Evolutionary conservation across 2,113 vertebrate species (phyloP).

Genomic region (Myotis yumanensis): DNA sequence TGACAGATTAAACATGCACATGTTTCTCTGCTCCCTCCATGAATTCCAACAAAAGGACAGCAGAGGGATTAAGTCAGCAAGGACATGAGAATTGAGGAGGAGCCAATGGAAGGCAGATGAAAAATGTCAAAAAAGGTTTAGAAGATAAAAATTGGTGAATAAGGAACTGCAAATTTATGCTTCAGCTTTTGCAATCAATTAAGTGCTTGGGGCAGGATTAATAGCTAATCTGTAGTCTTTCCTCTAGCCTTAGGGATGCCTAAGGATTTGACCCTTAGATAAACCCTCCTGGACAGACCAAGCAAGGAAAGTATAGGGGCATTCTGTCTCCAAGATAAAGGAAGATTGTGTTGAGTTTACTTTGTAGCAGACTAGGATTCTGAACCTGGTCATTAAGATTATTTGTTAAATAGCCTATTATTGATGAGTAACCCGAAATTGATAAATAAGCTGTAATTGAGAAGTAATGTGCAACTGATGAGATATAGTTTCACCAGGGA

Average conservation of each 20-base stretch:
- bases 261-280: background rate
- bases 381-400: background rate
- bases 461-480: background rate
- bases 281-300: background rate
- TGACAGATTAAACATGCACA: background rate
- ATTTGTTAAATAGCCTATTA: background rate
- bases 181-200: background rate
- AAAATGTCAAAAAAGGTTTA: background rate
- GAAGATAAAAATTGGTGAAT: background rate
- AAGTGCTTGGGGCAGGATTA: background rate
- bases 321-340: conserved; percentile 16
- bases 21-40: background rate
- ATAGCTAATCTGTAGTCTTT: background rate
- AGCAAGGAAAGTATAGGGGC: background rate
- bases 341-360: background rate
- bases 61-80: background rate
- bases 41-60: background rate
- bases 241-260: background rate
- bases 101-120: background rate
- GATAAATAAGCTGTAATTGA: conserved; percentile 14
- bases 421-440: conserved; percentile 4
- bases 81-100: background rate
- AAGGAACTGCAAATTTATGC: background rate
- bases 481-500: background rate
- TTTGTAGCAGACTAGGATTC: background rate